Evolutionary conservation across 2,888 invertebrate species (phyloP).

Genomic region (Torymus aiolomorphi): DNA sequence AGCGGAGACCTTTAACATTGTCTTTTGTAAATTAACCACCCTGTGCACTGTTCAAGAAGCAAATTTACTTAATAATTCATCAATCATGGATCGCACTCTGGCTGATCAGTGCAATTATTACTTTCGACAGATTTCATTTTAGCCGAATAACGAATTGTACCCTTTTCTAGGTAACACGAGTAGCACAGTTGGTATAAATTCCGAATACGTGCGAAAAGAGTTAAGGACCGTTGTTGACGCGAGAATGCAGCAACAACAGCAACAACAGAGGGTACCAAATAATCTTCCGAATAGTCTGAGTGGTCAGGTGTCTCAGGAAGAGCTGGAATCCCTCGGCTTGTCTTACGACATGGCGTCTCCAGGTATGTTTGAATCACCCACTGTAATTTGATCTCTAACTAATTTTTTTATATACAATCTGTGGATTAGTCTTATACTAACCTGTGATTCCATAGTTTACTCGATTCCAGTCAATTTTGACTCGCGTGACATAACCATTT

Average conservation of each 20-base stretch:
- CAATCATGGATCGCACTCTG: conserved; percentile 41
- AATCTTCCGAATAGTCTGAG: conserved; percentile 72
- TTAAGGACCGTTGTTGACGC: conserved; percentile 92
- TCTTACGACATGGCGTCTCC: conserved; percentile 82
- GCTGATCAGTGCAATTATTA: conserved; percentile 24
- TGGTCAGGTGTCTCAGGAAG: conserved; percentile 78
- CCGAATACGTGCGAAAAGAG: conserved; percentile 94
- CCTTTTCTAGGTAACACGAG: conserved; percentile 76
- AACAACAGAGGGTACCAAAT: conserved; percentile 74
- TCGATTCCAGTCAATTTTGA: conserved; percentile 22
- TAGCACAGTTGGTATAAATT: conserved; percentile 80
- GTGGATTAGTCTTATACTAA: conserved; percentile 24
- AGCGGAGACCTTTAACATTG: conserved; percentile 27
- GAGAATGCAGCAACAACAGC: conserved; percentile 77
- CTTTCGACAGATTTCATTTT: not conserved
- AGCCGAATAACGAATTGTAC: not conserved
- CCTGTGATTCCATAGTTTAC: conserved; percentile 5
- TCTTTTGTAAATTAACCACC: conserved; percentile 53
- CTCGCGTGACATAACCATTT: conserved; percentile 8
- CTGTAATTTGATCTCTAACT: conserved; percentile 17
- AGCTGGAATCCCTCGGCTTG: conserved; percentile 84
- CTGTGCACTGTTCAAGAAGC: conserved; percentile 46
- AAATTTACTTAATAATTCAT: conserved; percentile 50
- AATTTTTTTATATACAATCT: conserved; percentile 7
- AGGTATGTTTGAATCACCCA: conserved; percentile 69